Evolutionary conservation across 2,113 vertebrate genomes (phyloP).

Genomic region (Romanogobio albipinnatus): DNA sequence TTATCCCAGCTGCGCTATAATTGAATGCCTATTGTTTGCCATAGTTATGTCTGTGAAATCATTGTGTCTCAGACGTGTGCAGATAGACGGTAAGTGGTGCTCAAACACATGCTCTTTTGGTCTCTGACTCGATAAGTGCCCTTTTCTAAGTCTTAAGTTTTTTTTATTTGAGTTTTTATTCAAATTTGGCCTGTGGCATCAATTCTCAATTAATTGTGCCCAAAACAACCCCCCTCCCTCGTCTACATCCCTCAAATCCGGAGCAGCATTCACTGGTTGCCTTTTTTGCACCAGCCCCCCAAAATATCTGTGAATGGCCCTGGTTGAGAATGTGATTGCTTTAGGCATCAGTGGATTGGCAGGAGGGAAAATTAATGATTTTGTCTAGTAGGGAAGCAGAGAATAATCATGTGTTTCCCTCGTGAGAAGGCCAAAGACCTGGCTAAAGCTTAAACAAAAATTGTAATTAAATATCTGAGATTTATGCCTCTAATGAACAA

Average conservation of each 20-base stretch:
- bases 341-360: background rate
- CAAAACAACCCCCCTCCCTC: too few species aligned
- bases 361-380: slow-evolving; percentile 11
- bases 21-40: background rate
- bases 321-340: slow-evolving; percentile 13
- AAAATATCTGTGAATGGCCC: too few species aligned
- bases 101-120: too few species aligned
- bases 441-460: slow-evolving; percentile 45
- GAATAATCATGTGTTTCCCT: slow-evolving; percentile 42
- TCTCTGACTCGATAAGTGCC: too few species aligned
- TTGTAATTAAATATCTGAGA: slow-evolving; percentile 43
- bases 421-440: slow-evolving; percentile 23
- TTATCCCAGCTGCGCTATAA: background rate
- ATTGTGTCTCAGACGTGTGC: background rate
- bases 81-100: too few species aligned
- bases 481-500: slow-evolving; percentile 13
- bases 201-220: too few species aligned
- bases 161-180: too few species aligned
- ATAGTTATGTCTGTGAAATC: background rate
- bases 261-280: too few species aligned
- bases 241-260: too few species aligned
- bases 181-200: too few species aligned
- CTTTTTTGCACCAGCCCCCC: too few species aligned
- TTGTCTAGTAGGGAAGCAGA: slow-evolving; percentile 40
- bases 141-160: too few species aligned